Percentiles rank a stretch among this genome's conserved stretches.
These are phyloP conservation scores for Ethmia dodecea DNA, from an alignment of 2,888 invertebrate genomes.

Conservation along the genomic window DNA sequence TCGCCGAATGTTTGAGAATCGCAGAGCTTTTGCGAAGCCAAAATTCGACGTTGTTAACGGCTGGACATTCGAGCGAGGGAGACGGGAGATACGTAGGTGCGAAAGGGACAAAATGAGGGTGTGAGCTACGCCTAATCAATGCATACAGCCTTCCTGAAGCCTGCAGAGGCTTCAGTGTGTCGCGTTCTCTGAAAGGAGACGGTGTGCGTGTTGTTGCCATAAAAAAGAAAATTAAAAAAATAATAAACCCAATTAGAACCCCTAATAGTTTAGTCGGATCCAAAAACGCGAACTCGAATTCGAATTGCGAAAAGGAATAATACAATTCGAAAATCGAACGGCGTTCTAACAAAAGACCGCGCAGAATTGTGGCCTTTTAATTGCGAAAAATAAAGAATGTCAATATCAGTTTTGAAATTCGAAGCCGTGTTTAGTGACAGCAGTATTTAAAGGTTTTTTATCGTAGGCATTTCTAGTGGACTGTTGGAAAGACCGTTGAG, in stretches of 20 bases:
- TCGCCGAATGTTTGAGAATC: constrained; percentile 48
- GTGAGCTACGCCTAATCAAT: constrained; percentile 72
- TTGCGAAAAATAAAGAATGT: constrained; percentile 22
- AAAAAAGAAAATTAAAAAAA: constrained; percentile 33
- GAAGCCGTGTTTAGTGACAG: constrained; percentile 9
- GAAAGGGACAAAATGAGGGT: constrained; percentile 39
- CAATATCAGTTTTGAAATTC: constrained; percentile 16
- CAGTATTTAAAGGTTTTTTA: constrained; percentile 1
- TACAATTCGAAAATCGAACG: constrained; percentile 27
- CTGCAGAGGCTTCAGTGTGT: constrained; percentile 63
- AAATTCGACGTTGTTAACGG: constrained; percentile 59
- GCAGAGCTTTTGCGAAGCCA: constrained; percentile 52
- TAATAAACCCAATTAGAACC: constrained; percentile 10
- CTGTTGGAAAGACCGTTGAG: neutral
- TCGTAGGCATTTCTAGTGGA: neutral
- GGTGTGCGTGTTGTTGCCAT: constrained; percentile 37
- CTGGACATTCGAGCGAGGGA: constrained; percentile 39
- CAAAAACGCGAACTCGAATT: no score
- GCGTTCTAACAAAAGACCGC: constrained; percentile 40
- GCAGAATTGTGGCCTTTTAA: constrained; percentile 39
- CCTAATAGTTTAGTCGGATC: constrained; percentile 23
- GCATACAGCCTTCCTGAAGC: constrained; percentile 55
- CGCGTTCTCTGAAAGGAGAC: constrained; percentile 38
- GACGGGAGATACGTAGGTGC: constrained; percentile 26
- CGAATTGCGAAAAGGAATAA: no score